Conservation (phyloP, 1,140 invertebrate genomes). For the Drosophila tani region DNA sequence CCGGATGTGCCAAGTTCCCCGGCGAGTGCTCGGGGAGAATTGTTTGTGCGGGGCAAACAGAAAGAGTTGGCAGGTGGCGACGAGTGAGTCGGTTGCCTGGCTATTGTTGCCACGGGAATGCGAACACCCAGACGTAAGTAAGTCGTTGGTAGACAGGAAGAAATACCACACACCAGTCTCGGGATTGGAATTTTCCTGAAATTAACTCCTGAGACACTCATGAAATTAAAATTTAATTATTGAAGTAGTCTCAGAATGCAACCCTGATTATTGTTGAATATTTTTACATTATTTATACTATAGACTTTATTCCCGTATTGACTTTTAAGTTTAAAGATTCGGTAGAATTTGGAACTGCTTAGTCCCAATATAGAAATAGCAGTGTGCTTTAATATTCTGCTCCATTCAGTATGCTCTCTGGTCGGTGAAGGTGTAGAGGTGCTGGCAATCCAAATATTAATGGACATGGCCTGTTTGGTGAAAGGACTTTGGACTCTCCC, state of each 20-base stretch:
- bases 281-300: not conserved
- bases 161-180: not conserved
- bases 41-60: conserved; percentile 62
- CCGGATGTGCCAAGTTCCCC: conserved; percentile 26
- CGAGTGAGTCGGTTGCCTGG: conserved; percentile 34
- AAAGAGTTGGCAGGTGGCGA: conserved; percentile 39
- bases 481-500: not conserved
- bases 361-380: no score
- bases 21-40: conserved; percentile 21
- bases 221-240: not conserved
- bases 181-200: not conserved
- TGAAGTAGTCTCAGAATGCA: not conserved
- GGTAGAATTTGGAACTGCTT: no score
- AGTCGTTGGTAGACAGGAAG: conserved; percentile 8
- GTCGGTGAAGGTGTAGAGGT: conserved; percentile 8
- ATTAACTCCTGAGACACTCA: not conserved
- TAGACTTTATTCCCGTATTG: no score
- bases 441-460: conserved; percentile 38
- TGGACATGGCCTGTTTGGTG: conserved; percentile 2
- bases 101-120: conserved; percentile 50
- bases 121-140: not conserved
- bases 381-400: conserved; percentile 20
- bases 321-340: no score
- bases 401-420: conserved; percentile 5
- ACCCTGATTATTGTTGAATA: no score